Evolutionary conservation across 1,140 invertebrate genomes (phyloP).

Genomic region (Aporrectodea caliginosa): DNA sequence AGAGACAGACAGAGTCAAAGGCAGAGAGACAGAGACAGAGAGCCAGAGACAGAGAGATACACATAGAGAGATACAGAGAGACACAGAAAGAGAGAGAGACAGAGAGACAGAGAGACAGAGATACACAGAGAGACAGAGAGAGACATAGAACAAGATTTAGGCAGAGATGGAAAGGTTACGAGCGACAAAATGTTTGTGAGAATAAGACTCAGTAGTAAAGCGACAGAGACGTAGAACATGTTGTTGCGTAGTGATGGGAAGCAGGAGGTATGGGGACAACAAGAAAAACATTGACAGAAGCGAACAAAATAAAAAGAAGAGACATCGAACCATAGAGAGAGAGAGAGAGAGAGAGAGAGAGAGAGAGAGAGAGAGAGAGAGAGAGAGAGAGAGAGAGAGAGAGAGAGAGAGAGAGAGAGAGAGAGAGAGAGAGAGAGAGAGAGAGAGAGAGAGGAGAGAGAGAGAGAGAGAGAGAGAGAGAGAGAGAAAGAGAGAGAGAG

Average conservation of each 20-base stretch:
- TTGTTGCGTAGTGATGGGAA: no score
- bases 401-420: not conserved
- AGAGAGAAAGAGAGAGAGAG: not conserved
- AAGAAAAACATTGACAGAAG: no score
- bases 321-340: not conserved
- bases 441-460: not conserved
- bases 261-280: no score
- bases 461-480: not conserved
- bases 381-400: conserved; percentile 1
- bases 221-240: no score
- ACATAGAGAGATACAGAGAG: not conserved
- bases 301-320: no score
- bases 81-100: not conserved
- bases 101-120: not conserved
- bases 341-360: not conserved
- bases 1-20: not conserved
- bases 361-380: not conserved
- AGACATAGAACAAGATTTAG: not conserved
- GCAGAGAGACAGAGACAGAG: not conserved
- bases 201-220: no score
- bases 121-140: not conserved
- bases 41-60: not conserved
- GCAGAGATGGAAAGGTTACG: no score
- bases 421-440: not conserved
- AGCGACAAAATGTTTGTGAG: no score